Percentiles rank a stretch among this genome's conserved stretches.
These are phyloP conservation scores for Paramacrobiotus metropolitanus DNA, from an alignment of 1,140 invertebrate genomes.

Conservation along the genomic window DNA sequence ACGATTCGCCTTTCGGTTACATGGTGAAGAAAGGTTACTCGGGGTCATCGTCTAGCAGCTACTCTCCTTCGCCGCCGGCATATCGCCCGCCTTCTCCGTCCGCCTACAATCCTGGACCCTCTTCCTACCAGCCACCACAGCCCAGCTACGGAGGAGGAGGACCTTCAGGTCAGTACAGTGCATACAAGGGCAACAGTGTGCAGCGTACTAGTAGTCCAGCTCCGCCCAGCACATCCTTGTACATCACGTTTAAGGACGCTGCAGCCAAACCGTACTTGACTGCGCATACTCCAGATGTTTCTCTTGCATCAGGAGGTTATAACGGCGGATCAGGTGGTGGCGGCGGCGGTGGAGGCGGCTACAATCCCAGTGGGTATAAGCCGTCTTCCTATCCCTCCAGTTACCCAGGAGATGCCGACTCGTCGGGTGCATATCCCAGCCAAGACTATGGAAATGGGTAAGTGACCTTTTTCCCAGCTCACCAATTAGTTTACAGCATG, in stretches of 20 bases:
- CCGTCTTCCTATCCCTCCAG: neutral
- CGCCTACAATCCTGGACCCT: neutral
- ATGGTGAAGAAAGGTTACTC: neutral
- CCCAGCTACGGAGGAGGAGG: no score
- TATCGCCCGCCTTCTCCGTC: neutral
- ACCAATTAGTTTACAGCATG: no score
- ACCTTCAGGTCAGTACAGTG: neutral
- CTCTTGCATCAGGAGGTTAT: neutral
- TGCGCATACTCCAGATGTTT: neutral
- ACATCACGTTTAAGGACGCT: neutral
- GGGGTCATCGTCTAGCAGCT: neutral
- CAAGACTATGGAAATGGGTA: no score
- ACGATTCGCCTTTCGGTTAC: constrained; percentile 4
- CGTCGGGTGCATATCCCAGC: neutral
- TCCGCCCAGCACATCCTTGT: no score
- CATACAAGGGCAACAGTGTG: neutral
- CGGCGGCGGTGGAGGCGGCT: neutral
- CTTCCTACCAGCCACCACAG: no score
- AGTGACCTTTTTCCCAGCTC: no score
- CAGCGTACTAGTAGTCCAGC: no score
- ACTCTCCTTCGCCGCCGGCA: neutral
- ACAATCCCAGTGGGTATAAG: neutral
- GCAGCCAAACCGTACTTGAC: neutral
- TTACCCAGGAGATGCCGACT: neutral
- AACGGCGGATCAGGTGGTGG: neutral